Evolutionary conservation across 2,113 vertebrate species (phyloP).

Genomic region (Strix aluco): DNA sequence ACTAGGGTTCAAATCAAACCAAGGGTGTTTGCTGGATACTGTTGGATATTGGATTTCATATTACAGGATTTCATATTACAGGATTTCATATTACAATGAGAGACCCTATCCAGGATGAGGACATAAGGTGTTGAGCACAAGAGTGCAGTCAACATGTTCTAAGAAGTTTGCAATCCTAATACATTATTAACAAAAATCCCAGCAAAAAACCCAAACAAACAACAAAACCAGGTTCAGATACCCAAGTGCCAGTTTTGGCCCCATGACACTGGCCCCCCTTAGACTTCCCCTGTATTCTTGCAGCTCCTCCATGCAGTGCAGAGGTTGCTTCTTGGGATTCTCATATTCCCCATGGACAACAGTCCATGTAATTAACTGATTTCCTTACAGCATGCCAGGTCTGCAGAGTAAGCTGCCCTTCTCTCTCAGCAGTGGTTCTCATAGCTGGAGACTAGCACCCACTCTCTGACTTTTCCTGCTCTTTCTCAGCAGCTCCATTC

Average conservation of each 20-base stretch:
- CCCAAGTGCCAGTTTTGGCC: neutral
- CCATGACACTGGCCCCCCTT: neutral
- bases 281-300: neutral
- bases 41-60: neutral
- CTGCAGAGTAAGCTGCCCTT: neutral
- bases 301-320: neutral
- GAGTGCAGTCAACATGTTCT: neutral
- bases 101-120: neutral
- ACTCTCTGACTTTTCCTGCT: neutral
- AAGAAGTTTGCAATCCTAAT: neutral
- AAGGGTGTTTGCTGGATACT: neutral
- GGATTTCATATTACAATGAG: neutral
- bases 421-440: neutral
- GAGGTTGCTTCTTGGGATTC: neutral
- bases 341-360: neutral
- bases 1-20: neutral
- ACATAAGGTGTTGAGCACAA: neutral
- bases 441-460: neutral
- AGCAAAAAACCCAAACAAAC: neutral
- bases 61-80: neutral
- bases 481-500: neutral
- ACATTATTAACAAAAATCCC: neutral
- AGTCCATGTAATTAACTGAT: neutral
- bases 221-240: neutral
- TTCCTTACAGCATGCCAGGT: accelerated